Conservation (phyloP, 2,113 vertebrate genomes). For the Chelonoidis abingdonii region DNA sequence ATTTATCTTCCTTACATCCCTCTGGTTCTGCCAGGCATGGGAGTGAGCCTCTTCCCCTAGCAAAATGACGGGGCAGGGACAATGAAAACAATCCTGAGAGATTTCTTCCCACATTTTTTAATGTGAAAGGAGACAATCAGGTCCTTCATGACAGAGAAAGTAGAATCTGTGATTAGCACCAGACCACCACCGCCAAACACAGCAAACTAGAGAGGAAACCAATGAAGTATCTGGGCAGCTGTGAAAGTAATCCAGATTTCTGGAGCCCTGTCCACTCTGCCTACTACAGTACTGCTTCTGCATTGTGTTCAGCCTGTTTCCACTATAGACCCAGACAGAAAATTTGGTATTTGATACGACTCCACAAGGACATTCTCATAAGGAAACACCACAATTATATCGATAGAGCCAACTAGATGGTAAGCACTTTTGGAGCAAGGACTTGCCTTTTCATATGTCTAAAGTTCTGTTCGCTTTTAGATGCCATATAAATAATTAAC, state of each 20-base stretch:
- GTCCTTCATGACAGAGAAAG: neutral
- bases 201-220: neutral
- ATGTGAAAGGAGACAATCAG: neutral
- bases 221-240: neutral
- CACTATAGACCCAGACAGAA: neutral
- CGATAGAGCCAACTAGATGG: neutral
- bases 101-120: neutral
- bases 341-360: neutral
- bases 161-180: neutral
- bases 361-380: neutral
- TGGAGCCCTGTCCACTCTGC: neutral
- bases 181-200: neutral
- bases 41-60: neutral
- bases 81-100: neutral
- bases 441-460: neutral
- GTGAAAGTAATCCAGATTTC: neutral
- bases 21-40: neutral
- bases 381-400: neutral
- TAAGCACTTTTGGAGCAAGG: neutral
- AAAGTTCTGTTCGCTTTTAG: neutral
- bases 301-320: neutral
- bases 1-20: too few species aligned
- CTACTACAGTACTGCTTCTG: neutral
- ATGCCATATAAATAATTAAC: neutral
- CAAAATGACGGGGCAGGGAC: neutral